Base-by-base conservation (phyloP, 2,797 vertebrate species). In the Myotis planiceps region DNA sequence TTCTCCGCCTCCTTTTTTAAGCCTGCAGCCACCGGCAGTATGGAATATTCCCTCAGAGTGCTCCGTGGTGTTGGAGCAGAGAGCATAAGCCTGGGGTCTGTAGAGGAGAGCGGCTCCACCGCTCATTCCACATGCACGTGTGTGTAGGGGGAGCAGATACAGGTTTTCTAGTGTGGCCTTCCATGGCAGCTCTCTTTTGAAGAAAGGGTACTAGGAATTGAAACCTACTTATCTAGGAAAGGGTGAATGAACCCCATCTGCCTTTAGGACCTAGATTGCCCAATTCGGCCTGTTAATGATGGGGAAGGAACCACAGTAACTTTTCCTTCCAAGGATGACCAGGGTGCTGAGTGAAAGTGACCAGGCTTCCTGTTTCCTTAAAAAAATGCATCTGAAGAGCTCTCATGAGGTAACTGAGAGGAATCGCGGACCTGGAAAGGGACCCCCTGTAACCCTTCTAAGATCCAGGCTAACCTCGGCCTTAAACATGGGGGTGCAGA, bases 251-350 rank as follows among this genome's bases (percentile, higher is more conserved):
- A 55, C 37, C 78, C 6, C 1, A 12, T 87, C 80, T 63, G 42
- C 25, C 39, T 47, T 53, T 6, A 32, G 85, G 16, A 71, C n/a
- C 4, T 19, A 4, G 37, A 82, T 1, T 63, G 21, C 83, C 37
- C 45, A 42, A 39, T 72, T 6, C 6, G 4, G 76, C 32, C 82
- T 55, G 13, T 68, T 82, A 49, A 75, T 25, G 69, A 76, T 0
- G 45, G 81, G 42, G 23, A 51, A 88, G 60, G 9, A 91, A 45
- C 37, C 55, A 4, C 12, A 89, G 51, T n/a, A 37, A 93, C 72
- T 95, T 94, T 76, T 55, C 39, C 51, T 78, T 91, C 47, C 78
- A 25, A 74, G 90, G 27, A 19, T 55, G 63, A 69, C 27, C 39
- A 9, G 37, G 19, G 16, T 49, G 34, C 18, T 32, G 14, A 32